phyloP scores from a whole-genome alignment of 2,888 invertebrate species.

The Idaea dimidiata region DNA sequence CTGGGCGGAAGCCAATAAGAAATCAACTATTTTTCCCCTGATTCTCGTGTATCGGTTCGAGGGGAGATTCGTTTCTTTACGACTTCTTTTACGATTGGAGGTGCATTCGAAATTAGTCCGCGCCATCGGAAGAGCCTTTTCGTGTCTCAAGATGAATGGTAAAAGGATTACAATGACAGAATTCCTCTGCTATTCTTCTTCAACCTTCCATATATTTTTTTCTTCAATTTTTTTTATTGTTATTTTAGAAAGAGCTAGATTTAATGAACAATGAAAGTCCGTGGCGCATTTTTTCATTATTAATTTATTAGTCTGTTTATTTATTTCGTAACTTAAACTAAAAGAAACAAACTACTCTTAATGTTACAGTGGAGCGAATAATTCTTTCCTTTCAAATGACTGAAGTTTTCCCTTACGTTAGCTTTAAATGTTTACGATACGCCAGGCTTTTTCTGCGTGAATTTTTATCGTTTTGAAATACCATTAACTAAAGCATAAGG shows the following conservation, averaged over 20 bases:
- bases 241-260: too few relatives aligned
- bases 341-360: slow-evolving; percentile 38
- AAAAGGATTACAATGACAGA: slow-evolving; percentile 75
- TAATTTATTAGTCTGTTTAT: not conserved
- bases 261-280: too few relatives aligned
- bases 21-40: slow-evolving; percentile 79
- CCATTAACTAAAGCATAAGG: slow-evolving; percentile 28
- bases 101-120: slow-evolving; percentile 79
- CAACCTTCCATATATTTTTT: slow-evolving; percentile 22
- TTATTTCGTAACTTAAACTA: slow-evolving; percentile 24
- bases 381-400: slow-evolving; percentile 49
- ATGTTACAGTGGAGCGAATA: slow-evolving; percentile 46
- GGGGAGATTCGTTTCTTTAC: slow-evolving; percentile 76
- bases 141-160: slow-evolving; percentile 75
- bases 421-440: slow-evolving; percentile 47
- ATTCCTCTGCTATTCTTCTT: slow-evolving; percentile 23
- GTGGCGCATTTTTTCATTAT: too few relatives aligned
- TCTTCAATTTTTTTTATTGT: slow-evolving; percentile 15
- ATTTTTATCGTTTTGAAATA: slow-evolving; percentile 36
- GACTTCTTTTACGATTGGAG: slow-evolving; percentile 80
- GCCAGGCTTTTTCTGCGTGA: slow-evolving; percentile 42
- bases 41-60: slow-evolving; percentile 74
- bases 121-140: slow-evolving; percentile 72
- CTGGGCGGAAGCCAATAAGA: slow-evolving; percentile 79
- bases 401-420: slow-evolving; percentile 47